These are phyloP conservation scores for Hipposideros armiger DNA, from an alignment of 2,113 vertebrate genomes.

Conservation along the genomic window DNA sequence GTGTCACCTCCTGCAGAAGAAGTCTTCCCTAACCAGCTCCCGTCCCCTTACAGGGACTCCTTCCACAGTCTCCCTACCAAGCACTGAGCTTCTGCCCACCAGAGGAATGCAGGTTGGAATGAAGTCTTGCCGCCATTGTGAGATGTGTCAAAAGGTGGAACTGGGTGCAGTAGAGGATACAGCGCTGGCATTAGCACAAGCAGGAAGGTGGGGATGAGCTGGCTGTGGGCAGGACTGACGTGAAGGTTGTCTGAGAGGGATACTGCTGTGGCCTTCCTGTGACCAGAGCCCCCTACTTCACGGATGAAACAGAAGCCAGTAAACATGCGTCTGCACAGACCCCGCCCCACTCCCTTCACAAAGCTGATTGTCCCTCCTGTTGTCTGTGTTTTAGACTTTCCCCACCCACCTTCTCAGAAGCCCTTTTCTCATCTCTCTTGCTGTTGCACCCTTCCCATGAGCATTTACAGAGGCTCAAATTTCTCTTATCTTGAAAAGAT, in stretches of 20 bases:
- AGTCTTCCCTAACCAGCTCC: background rate
- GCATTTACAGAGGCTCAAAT: background rate
- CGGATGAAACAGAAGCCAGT: background rate
- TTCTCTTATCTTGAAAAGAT: background rate
- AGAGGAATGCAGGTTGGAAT: background rate
- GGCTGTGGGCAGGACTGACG: background rate
- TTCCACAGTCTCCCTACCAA: background rate
- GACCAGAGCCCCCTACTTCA: background rate
- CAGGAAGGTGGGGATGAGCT: background rate
- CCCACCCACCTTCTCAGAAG: background rate
- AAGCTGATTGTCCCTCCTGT: background rate
- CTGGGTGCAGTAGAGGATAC: background rate
- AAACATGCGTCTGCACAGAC: background rate
- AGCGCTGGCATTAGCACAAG: background rate
- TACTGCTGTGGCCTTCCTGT: background rate
- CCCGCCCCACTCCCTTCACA: background rate
- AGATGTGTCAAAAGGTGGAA: background rate
- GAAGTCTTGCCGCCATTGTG: background rate
- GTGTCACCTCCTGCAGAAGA: background rate
- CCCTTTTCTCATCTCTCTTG: background rate
- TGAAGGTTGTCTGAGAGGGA: too few species aligned
- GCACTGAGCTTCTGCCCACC: background rate
- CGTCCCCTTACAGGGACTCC: background rate
- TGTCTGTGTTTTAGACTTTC: background rate
- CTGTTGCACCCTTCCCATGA: background rate